Evolutionary conservation across 2,888 invertebrate species (phyloP).

Genomic region (Sarcophaga caerulescens): DNA sequence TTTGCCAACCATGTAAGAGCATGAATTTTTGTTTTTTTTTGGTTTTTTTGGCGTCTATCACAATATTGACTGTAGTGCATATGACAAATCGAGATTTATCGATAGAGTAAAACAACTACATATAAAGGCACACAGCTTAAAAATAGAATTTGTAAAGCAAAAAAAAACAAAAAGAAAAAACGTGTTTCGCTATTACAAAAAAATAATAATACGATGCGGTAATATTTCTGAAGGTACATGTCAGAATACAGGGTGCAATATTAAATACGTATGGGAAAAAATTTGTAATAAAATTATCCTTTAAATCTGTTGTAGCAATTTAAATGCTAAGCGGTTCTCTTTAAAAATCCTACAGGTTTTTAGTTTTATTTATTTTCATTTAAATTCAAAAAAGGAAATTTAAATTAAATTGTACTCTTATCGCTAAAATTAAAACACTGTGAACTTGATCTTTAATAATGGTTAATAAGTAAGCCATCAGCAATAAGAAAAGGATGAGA

Average conservation of each 20-base stretch:
- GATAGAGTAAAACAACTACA: slow-evolving; percentile 50
- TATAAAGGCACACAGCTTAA: slow-evolving; percentile 43
- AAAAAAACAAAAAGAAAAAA: slow-evolving; percentile 5
- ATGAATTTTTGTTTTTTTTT: background rate
- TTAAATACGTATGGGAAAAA: too few species aligned
- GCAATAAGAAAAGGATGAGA: too few species aligned
- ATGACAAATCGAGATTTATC: slow-evolving; percentile 68
- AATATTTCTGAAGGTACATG: slow-evolving; percentile 4
- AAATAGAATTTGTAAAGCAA: slow-evolving; percentile 28
- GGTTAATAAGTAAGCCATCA: too few species aligned
- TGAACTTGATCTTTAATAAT: too few species aligned
- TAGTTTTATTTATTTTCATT: too few species aligned
- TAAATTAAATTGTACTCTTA: too few species aligned
- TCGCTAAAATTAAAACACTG: too few species aligned
- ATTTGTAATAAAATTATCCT: too few species aligned
- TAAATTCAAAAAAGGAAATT: too few species aligned
- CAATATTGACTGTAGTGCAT: slow-evolving; percentile 56
- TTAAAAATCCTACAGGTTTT: too few species aligned
- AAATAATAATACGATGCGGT: slow-evolving; percentile 39
- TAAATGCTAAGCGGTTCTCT: too few species aligned
- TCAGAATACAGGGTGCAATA: background rate
- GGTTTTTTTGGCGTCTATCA: slow-evolving; percentile 54
- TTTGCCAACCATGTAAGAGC: slow-evolving; percentile 2
- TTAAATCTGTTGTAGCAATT: too few species aligned
- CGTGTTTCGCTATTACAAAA: slow-evolving; percentile 3